These are phyloP conservation scores for Desmophyllum pertusum DNA, from an alignment of 92 coral and sea anemone species.

Conservation along the genomic window DNA sequence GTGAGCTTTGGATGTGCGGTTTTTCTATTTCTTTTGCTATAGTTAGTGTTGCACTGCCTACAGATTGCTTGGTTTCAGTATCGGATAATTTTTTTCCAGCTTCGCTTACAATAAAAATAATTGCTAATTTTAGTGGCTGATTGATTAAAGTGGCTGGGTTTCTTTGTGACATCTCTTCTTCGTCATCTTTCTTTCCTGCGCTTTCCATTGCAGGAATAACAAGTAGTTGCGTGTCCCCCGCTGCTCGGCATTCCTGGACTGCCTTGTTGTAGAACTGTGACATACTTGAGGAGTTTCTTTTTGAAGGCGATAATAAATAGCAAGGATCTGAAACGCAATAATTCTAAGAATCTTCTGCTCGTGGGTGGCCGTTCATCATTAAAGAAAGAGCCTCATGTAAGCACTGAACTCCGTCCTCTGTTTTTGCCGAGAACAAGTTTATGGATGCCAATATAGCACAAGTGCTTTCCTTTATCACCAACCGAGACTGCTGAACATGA, in stretches of 20 bases:
- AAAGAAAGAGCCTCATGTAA: not conserved
- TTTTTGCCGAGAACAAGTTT: not conserved
- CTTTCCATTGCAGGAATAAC: not conserved
- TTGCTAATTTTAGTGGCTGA: not conserved
- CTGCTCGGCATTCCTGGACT: not conserved
- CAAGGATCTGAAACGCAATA: not conserved
- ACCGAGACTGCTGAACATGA: not conserved
- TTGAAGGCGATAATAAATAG: not conserved
- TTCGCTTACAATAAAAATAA: not conserved
- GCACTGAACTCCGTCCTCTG: not conserved
- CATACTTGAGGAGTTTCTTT: not conserved
- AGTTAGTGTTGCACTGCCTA: not conserved
- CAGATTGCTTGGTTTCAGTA: not conserved
- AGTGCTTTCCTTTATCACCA: not conserved
- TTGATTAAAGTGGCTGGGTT: no score
- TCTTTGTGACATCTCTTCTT: not conserved
- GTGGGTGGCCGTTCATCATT: not conserved
- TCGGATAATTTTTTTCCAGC: not conserved
- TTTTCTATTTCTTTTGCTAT: not conserved
- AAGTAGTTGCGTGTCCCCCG: not conserved
- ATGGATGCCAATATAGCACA: not conserved
- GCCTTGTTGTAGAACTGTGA: not conserved
- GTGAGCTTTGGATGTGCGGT: not conserved
- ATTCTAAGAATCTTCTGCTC: not conserved
- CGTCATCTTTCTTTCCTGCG: not conserved